Percentiles rank a stretch among this genome's conserved stretches.
Evolutionary conservation across 2,797 vertebrate genomes (phyloP).

Genomic region (Sphaeramia orbicularis): DNA sequence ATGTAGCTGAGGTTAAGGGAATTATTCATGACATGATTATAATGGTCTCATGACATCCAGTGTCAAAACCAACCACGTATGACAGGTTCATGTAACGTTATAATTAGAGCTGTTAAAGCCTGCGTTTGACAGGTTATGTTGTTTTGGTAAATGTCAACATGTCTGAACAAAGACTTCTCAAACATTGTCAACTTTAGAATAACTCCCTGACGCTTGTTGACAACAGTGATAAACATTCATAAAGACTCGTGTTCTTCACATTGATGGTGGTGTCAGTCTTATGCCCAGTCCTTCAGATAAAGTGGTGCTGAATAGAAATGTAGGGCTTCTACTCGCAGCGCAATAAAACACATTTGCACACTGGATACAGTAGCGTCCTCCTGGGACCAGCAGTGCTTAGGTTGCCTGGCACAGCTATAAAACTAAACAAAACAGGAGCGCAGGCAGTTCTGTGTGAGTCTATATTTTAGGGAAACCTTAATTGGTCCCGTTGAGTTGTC

Average conservation of each 20-base stretch:
- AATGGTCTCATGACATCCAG: constrained; percentile 2
- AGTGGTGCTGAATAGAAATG: too few relatives aligned
- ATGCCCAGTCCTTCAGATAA: too few relatives aligned
- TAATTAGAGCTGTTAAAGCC: background rate
- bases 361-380: background rate
- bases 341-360: too few relatives aligned
- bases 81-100: constrained; percentile 1
- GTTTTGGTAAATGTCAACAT: background rate
- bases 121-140: background rate
- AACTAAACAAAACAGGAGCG: background rate
- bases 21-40: constrained; percentile 27
- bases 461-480: constrained; percentile 11
- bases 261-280: too few relatives aligned
- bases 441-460: background rate
- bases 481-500: background rate
- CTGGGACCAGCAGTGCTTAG: background rate
- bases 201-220: too few relatives aligned
- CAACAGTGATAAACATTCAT: too few relatives aligned
- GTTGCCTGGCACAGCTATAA: background rate
- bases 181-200: too few relatives aligned
- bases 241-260: too few relatives aligned
- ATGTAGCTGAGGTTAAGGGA: constrained; percentile 17
- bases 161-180: too few relatives aligned
- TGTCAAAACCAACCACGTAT: constrained; percentile 10
- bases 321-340: too few relatives aligned